phyloP scores from a whole-genome alignment of 2,797 vertebrate species.

The Microctenopoma stevenorrisi region DNA sequence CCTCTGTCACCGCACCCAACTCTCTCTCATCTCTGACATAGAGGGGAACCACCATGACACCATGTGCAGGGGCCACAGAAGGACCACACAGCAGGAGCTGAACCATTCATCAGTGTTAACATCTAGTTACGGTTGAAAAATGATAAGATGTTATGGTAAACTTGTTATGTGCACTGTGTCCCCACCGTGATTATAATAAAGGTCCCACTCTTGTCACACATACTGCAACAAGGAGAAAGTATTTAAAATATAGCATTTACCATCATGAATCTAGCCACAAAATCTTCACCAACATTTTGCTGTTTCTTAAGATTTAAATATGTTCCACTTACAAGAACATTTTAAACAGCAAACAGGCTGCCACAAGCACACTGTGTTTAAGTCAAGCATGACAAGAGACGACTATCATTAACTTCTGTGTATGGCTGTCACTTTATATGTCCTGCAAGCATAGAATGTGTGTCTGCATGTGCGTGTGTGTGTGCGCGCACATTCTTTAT shows the following conservation, averaged over 20 bases:
- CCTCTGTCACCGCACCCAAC: constrained; percentile 59
- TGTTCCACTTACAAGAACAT: constrained; percentile 24
- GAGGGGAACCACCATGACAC: constrained; percentile 68
- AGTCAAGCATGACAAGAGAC: constrained; percentile 32
- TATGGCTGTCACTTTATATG: constrained; percentile 33
- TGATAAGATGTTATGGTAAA: constrained; percentile 64
- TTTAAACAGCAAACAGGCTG: not conserved
- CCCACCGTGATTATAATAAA: constrained; percentile 38
- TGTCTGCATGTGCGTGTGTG: constrained; percentile 11
- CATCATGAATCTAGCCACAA: constrained; percentile 26
- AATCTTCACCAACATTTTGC: constrained; percentile 22
- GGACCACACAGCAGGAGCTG: constrained; percentile 75
- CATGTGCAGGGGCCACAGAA: constrained; percentile 54
- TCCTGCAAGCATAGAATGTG: constrained; percentile 17
- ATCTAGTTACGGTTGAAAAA: constrained; percentile 73
- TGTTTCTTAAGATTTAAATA: constrained; percentile 32
- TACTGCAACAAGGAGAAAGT: constrained; percentile 27
- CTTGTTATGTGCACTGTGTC: constrained; percentile 30
- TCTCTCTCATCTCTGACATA: constrained; percentile 70
- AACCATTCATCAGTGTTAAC: constrained; percentile 71
- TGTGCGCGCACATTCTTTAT: not conserved
- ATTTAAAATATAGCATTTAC: constrained; percentile 17
- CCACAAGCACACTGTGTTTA: constrained; percentile 13
- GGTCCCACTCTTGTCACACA: constrained; percentile 28
- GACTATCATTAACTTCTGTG: constrained; percentile 26